Percentiles rank a stretch among this genome's conserved stretches.
phyloP scores from a whole-genome alignment of 2,113 vertebrate species.

The Labeo rohita region DNA sequence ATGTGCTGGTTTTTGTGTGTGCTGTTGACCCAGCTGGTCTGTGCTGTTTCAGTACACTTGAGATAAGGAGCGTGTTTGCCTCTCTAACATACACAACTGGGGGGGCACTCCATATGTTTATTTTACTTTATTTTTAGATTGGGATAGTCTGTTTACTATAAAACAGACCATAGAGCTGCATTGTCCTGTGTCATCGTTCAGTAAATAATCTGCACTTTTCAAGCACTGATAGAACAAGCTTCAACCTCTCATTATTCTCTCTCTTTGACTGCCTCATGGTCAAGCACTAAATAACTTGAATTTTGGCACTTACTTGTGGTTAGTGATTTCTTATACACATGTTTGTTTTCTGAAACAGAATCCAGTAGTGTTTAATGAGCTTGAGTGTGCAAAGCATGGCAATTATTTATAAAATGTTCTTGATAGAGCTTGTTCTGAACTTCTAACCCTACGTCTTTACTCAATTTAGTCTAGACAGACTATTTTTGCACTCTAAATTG shows the following conservation, averaged over 20 bases:
- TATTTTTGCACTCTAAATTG: not conserved
- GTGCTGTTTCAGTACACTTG: constrained; percentile 15
- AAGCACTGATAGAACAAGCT: not conserved
- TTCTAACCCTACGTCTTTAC: not conserved
- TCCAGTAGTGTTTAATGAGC: not conserved
- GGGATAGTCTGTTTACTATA: constrained; percentile 2
- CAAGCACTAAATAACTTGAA: not conserved
- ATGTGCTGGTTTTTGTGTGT: constrained; percentile 14
- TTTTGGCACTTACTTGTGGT: too few species aligned
- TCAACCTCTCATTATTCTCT: not conserved
- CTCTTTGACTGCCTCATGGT: not conserved
- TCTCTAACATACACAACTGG: not conserved
- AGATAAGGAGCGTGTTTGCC: constrained; percentile 28
- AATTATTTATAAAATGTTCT: not conserved
- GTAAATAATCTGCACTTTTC: not conserved
- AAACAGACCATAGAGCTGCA: not conserved
- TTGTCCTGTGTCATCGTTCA: not conserved
- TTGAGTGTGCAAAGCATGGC: not conserved
- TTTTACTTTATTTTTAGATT: constrained; percentile 14
- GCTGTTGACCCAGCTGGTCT: constrained; percentile 46
- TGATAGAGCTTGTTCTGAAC: not conserved
- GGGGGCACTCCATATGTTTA: not conserved
- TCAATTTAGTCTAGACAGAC: not conserved
- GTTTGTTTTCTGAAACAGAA: not conserved
- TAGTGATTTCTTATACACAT: too few species aligned